Percentiles rank a stretch among this genome's conserved stretches.
Evolutionary conservation across 2,113 vertebrate species (phyloP).

Genomic region (Narcine bancroftii): DNA sequence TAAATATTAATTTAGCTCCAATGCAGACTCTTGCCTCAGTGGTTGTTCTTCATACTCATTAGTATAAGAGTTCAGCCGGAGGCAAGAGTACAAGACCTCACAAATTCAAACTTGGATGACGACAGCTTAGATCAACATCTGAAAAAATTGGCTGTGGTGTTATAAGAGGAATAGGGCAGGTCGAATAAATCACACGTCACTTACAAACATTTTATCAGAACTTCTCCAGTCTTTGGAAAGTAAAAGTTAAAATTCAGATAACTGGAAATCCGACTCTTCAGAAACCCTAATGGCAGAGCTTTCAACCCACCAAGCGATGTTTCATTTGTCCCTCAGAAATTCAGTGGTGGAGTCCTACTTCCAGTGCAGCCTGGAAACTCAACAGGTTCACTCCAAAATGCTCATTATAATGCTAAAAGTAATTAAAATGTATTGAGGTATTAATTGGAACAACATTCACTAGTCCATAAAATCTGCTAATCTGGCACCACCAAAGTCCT

Average conservation of each 20-base stretch:
- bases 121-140: not conserved
- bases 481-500: not conserved
- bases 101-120: not conserved
- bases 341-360: too few relatives aligned
- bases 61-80: not conserved
- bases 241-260: too few relatives aligned
- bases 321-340: too few relatives aligned
- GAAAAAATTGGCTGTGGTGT: not conserved
- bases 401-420: too few relatives aligned
- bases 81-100: not conserved
- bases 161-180: not conserved
- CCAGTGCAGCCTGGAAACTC: too few relatives aligned
- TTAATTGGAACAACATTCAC: too few relatives aligned
- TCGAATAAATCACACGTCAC: not conserved
- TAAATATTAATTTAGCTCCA: not conserved
- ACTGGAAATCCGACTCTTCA: too few relatives aligned
- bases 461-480: too few relatives aligned
- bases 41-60: not conserved
- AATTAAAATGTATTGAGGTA: too few relatives aligned
- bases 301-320: too few relatives aligned
- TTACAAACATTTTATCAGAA: not conserved
- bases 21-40: not conserved
- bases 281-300: too few relatives aligned
- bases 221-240: not conserved
- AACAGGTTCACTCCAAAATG: too few relatives aligned